A percentile compares a stretch with the other conserved stretches of the same genome.
These are phyloP conservation scores for Dermolepida albohirtum DNA, from an alignment of 2,888 invertebrate species.

Conservation along the genomic window DNA sequence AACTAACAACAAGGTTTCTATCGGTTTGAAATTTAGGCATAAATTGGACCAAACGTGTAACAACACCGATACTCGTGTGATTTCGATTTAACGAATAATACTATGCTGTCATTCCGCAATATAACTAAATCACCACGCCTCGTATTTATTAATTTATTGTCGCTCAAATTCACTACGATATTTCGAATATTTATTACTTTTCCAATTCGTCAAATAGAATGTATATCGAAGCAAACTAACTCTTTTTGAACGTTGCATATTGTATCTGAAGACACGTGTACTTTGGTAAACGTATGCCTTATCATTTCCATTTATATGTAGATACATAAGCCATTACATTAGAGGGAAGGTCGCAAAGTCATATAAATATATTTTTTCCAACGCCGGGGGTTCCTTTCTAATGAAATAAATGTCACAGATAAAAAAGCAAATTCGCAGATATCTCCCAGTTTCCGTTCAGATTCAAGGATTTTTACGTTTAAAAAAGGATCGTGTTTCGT, in stretches of 20 bases:
- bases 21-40: no score
- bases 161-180: no score
- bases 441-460: conserved; percentile 11
- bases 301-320: conserved; percentile 33
- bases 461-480: conserved; percentile 22
- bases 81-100: no score
- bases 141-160: no score
- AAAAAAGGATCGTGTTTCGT: background rate
- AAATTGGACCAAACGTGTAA: no score
- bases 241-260: background rate
- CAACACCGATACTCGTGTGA: no score
- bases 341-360: conserved; percentile 25
- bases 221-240: no score
- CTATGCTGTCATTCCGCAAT: no score
- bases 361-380: conserved; percentile 31
- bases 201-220: background rate
- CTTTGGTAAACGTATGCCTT: background rate
- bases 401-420: conserved; percentile 37
- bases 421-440: conserved; percentile 23
- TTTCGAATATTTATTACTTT: no score
- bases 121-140: no score
- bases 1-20: no score
- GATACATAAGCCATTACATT: conserved; percentile 11
- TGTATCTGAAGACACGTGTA: background rate
- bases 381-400: conserved; percentile 11